Base-by-base conservation (phyloP, 1,140 invertebrate genomes). In the Megalonaias nervosa region DNA sequence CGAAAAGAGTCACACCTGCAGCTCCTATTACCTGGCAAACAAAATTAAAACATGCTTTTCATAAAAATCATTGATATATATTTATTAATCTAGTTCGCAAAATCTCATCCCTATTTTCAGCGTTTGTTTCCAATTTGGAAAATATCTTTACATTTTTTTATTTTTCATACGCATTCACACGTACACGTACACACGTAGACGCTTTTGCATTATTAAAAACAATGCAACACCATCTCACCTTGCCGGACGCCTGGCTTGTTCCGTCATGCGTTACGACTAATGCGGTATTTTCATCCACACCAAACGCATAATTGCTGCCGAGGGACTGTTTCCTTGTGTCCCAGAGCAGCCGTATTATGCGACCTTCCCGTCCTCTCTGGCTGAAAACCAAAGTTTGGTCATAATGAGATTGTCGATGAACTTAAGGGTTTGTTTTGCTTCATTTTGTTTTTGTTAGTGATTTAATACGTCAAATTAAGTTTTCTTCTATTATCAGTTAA, bases 351-450 rank as follows among this genome's bases (percentile, higher is more conserved):
- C 83, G 78, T 9, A 85, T 81, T 56, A 87, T 57, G 19, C 88
- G 80, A 31, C 85, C 85, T 74, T 89, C 87, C n/a, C 87, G 69
- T 13, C 87, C 87, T 31, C 87, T 75, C 31, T 89, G 74, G 56
- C 86, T 87, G 77, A 62, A 80, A 81, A 14, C 13, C 13, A n/a
- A 64, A 57, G 12, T 65, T 1, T n/a, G 2, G 23, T 14, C 13
- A 68, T 17, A 59, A 17, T 2, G 38, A 21, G 26, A 23, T 67
- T 67, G 23, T n/a, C 26, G 17, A 58, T 1, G 59, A 67, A 58
- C n/a, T 38, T 58, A 6, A 70, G 19, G 6, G 2, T 14, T n/a
- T 19, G 0, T 13, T 15, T 31, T 56, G 17, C 5, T 21, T 48
- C 5, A 11, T 64, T 64, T 14, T 15, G 16, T 64, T 31, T 21